Percentiles rank a stretch among this genome's conserved stretches.
These are phyloP conservation scores for Pristionchus exspectatus DNA, from an alignment of 2,888 invertebrate genomes.

Conservation along the genomic window DNA sequence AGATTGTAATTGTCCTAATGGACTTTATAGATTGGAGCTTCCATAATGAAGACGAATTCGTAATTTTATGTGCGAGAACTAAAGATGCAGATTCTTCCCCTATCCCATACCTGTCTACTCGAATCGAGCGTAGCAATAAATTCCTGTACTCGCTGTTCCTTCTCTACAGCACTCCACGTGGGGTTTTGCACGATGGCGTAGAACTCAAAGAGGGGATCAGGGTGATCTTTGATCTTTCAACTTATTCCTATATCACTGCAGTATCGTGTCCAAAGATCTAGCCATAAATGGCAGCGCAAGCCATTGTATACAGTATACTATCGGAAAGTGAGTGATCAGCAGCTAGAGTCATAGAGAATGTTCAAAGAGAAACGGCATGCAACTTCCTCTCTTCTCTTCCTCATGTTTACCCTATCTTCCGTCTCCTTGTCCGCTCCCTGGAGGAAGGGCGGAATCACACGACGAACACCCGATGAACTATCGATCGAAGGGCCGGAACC, in stretches of 20 bases:
- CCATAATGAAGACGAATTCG: too few species aligned
- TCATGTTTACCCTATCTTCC: slow-evolving; percentile 62
- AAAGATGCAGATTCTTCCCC: too few species aligned
- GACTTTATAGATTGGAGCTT: too few species aligned
- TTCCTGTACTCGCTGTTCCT: slow-evolving; percentile 65
- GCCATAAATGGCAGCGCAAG: neutral
- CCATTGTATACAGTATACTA: neutral
- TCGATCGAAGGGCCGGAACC: neutral
- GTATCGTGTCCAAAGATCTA: neutral
- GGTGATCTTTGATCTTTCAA: neutral
- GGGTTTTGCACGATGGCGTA: slow-evolving; percentile 71
- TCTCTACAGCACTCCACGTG: slow-evolving; percentile 63
- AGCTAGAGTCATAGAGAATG: neutral
- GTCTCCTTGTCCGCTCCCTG: slow-evolving; percentile 62
- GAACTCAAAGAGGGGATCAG: slow-evolving; percentile 61
- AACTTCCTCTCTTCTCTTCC: neutral
- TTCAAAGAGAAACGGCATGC: slow-evolving; percentile 16
- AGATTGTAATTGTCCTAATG: too few species aligned
- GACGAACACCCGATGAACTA: neutral
- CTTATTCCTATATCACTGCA: too few species aligned
- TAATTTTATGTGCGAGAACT: too few species aligned
- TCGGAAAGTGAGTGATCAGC: neutral
- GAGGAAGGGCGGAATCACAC: slow-evolving; percentile 69
- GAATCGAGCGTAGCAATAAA: slow-evolving; percentile 40
- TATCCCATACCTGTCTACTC: neutral